Percentiles rank a stretch among this genome's conserved stretches.
Evolutionary conservation across 2,113 vertebrate species (phyloP).

Genomic region (Lontra canadensis): DNA sequence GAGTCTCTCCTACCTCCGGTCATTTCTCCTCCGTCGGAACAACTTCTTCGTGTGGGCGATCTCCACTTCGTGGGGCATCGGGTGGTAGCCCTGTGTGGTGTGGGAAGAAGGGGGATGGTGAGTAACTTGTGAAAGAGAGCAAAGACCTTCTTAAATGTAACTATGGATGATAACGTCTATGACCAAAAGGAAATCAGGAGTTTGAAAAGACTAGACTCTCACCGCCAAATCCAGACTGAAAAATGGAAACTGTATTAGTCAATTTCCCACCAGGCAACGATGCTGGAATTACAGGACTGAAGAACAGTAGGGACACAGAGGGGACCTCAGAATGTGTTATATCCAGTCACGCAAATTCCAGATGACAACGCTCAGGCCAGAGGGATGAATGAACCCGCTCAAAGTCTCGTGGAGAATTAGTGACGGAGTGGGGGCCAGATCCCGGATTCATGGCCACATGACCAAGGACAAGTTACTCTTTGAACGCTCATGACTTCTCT

Average conservation of each 20-base stretch:
- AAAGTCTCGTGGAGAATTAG: background rate
- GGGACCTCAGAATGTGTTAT: background rate
- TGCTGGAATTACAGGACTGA: background rate
- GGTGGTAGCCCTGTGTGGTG: slow-evolving; percentile 91
- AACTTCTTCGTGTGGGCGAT: slow-evolving; percentile 98
- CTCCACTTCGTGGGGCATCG: slow-evolving; percentile 94
- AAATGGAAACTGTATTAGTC: background rate
- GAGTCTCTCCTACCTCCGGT: slow-evolving; percentile 89
- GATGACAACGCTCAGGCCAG: background rate
- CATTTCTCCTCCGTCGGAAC: slow-evolving; percentile 93
- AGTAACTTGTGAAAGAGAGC: background rate
- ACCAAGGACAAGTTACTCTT: too few species aligned
- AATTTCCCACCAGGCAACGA: background rate
- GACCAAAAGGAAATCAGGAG: accelerated
- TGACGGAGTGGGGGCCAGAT: background rate
- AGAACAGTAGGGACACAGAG: background rate
- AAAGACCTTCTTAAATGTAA: background rate
- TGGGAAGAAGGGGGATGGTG: background rate
- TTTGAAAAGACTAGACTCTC: background rate
- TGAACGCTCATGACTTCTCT: background rate
- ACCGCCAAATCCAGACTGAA: background rate
- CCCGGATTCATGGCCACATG: background rate
- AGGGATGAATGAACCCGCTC: background rate
- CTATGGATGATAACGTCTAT: background rate
- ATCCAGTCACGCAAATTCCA: background rate